phyloP scores from a whole-genome alignment of 2,113 vertebrate genomes.

The Corythornis cristatus region DNA sequence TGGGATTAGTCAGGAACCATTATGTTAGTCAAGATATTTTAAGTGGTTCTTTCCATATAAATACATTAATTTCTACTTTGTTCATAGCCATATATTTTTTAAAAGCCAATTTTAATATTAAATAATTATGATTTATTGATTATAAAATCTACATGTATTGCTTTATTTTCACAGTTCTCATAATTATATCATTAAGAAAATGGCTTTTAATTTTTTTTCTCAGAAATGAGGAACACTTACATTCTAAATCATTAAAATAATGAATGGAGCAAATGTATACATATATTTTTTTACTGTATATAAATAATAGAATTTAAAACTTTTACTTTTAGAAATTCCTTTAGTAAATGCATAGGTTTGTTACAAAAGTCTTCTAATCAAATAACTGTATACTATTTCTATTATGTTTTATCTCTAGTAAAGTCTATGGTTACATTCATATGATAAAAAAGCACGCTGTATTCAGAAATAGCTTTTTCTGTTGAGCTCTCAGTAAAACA shows the following conservation, averaged over 20 bases:
- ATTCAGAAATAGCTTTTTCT: conserved; percentile 35
- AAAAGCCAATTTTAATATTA: conserved; percentile 41
- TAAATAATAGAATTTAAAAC: too few species aligned
- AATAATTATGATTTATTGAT: not conserved
- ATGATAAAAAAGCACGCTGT: conserved; percentile 25
- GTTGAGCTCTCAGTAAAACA: conserved; percentile 16
- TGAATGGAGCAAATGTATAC: conserved; percentile 34
- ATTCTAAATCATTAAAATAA: conserved; percentile 56
- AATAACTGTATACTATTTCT: conserved; percentile 40
- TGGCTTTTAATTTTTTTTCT: conserved; percentile 63
- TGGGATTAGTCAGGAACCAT: not conserved
- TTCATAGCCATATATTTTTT: conserved; percentile 1
- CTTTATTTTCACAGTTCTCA: conserved; percentile 63
- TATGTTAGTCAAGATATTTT: not conserved
- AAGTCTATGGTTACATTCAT: conserved; percentile 59
- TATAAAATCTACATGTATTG: conserved; percentile 56
- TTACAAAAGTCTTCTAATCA: conserved; percentile 56
- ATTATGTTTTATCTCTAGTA: not conserved
- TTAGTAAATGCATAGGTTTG: conserved; percentile 63
- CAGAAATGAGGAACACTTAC: conserved; percentile 47
- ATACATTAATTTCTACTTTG: conserved; percentile 27
- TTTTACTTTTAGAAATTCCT: conserved; percentile 63
- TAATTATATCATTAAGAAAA: conserved; percentile 58
- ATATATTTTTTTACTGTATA: too few species aligned
- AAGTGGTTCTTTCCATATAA: conserved; percentile 8